Percentiles rank a stretch among this genome's conserved stretches.
These are phyloP conservation scores for Cataglyphis rosenhaueri DNA, from an alignment of 2,888 invertebrate genomes.

Conservation along the genomic window DNA sequence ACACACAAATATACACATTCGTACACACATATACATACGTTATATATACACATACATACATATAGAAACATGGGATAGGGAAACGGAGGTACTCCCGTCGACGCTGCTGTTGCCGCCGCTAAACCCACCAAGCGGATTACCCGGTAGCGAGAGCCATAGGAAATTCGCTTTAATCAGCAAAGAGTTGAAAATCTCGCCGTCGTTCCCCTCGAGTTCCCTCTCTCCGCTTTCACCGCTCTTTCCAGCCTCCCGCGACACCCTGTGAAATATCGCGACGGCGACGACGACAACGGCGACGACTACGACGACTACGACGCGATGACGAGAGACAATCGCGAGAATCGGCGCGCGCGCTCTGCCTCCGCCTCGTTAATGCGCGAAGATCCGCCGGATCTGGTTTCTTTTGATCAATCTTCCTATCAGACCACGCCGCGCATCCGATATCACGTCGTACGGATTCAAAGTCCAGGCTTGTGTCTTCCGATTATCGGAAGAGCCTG, in stretches of 20 bases:
- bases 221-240: neutral
- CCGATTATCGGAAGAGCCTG: conserved; percentile 70
- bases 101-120: conserved; percentile 50
- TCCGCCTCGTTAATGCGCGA: conserved; percentile 71
- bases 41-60: neutral
- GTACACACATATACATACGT: neutral
- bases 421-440: conserved; percentile 33
- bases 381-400: conserved; percentile 67
- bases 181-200: conserved; percentile 73
- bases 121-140: conserved; percentile 76
- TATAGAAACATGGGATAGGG: conserved; percentile 47
- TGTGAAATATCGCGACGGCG: conserved; percentile 56
- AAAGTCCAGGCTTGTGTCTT: conserved; percentile 62
- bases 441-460: conserved; percentile 59
- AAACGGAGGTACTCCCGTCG: conserved; percentile 51
- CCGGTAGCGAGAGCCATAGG: conserved; percentile 65
- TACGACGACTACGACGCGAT: conserved; percentile 27
- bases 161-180: conserved; percentile 77
- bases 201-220: neutral
- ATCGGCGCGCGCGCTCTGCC: conserved; percentile 27
- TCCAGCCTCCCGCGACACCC: conserved; percentile 21
- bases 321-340: conserved; percentile 62
- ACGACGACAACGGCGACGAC: conserved; percentile 28
- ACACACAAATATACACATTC: neutral
- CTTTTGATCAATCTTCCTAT: conserved; percentile 73